Evolutionary conservation across 2,888 invertebrate genomes (phyloP).

Genomic region (Callyntrura sp.): DNA sequence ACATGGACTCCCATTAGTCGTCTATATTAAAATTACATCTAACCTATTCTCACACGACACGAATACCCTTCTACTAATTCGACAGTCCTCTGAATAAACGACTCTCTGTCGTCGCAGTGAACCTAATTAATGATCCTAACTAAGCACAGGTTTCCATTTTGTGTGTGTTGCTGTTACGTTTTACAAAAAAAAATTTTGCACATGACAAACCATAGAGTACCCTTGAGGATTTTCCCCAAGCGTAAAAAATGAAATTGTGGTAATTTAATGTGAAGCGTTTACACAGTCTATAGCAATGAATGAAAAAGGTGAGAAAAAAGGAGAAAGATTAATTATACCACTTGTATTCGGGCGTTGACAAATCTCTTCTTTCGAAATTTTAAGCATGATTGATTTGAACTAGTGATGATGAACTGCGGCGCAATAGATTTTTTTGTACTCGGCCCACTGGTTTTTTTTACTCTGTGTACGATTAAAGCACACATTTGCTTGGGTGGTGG

Average conservation of each 20-base stretch:
- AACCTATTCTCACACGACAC: neutral
- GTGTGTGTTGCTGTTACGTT: neutral
- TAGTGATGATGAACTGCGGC: conserved; percentile 19
- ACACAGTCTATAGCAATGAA: neutral
- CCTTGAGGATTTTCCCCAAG: conserved; percentile 24
- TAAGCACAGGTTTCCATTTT: neutral
- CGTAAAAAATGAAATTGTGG: neutral
- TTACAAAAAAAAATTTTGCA: neutral
- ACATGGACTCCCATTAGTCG: neutral
- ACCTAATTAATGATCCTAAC: conserved; percentile 19
- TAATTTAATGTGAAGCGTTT: neutral
- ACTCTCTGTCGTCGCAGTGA: conserved; percentile 63
- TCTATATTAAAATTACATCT: neutral
- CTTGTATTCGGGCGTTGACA: conserved; percentile 72
- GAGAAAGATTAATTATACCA: conserved; percentile 70
- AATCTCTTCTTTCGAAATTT: conserved; percentile 57
- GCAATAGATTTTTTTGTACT: neutral
- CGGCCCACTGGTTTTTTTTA: conserved; percentile 46
- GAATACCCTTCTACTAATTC: neutral
- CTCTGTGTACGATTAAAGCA: neutral
- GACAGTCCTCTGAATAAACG: conserved; percentile 46
- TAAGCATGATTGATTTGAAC: conserved; percentile 74
- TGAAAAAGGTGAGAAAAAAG: conserved; percentile 29
- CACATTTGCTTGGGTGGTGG: neutral
- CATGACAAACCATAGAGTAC: neutral